phyloP scores from a whole-genome alignment of 2,888 invertebrate species.

The Aporophyla lueneburgensis region DNA sequence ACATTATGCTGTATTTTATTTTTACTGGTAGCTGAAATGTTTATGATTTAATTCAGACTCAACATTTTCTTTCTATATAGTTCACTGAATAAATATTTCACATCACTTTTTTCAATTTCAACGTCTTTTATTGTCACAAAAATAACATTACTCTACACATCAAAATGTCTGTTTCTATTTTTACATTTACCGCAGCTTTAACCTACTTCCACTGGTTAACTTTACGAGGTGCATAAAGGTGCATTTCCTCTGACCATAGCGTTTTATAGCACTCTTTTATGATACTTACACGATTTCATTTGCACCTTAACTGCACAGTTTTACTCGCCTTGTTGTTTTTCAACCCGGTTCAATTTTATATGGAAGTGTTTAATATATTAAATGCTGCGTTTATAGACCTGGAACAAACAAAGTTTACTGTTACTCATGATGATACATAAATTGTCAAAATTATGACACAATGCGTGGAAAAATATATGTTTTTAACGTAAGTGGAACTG shows the following conservation, averaged over 20 bases:
- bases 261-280: slow-evolving; percentile 45
- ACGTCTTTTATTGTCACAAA: not conserved
- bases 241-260: slow-evolving; percentile 21
- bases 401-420: slow-evolving; percentile 52
- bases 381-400: slow-evolving; percentile 39
- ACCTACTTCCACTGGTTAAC: not conserved
- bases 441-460: not conserved
- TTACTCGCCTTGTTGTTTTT: slow-evolving; percentile 38
- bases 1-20: not conserved
- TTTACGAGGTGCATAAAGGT: slow-evolving; percentile 30
- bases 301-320: slow-evolving; percentile 54
- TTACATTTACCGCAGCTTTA: not conserved
- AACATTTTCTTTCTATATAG: not conserved
- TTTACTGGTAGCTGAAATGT: not conserved
- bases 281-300: slow-evolving; percentile 52
- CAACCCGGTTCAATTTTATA: slow-evolving; percentile 15
- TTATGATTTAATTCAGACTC: not conserved
- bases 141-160: slow-evolving; percentile 7
- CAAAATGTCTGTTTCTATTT: slow-evolving; percentile 14
- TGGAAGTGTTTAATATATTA: slow-evolving; percentile 29
- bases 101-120: not conserved
- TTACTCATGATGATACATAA: slow-evolving; percentile 36
- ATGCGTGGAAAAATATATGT: not conserved
- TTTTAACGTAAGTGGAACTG: not conserved
- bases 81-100: slow-evolving; percentile 1